Conservation (phyloP, 1,140 invertebrate genomes). For the Calosoma granatense region DNA sequence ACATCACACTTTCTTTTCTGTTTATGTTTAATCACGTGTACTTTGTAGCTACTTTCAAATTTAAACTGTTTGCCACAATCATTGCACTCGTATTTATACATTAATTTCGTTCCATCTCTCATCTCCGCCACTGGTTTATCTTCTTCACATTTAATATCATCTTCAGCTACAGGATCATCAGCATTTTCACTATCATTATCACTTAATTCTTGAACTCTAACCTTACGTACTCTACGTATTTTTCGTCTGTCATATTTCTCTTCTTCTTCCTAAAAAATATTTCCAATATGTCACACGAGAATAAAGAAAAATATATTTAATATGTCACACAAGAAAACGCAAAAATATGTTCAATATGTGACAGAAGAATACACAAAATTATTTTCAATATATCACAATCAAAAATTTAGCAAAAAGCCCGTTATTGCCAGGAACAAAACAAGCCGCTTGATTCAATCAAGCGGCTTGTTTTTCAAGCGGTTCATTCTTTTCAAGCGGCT, state of each 20-base stretch:
- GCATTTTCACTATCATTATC: background rate
- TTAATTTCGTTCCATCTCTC: background rate
- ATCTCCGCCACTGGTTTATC: background rate
- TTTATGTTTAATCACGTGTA: slow-evolving; percentile 24
- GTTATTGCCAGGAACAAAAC: too few species aligned
- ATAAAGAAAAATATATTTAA: too few species aligned
- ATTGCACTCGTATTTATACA: slow-evolving; percentile 15
- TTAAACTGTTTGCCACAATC: slow-evolving; percentile 23
- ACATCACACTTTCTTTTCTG: slow-evolving; percentile 22
- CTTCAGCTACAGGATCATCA: background rate
- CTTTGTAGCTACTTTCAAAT: slow-evolving; percentile 17
- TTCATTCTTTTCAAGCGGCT: too few species aligned
- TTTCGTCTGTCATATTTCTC: background rate
- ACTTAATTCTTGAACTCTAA: background rate
- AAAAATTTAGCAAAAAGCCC: too few species aligned
- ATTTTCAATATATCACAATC: too few species aligned
- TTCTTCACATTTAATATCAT: background rate
- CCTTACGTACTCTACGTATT: background rate
- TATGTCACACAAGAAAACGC: too few species aligned
- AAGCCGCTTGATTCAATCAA: too few species aligned
- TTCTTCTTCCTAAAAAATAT: background rate
- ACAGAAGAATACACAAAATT: too few species aligned
- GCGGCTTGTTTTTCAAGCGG: too few species aligned
- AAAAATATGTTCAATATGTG: too few species aligned
- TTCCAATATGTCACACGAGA: background rate